Base-by-base conservation (phyloP, 2,888 invertebrate genomes). In the Idaea biselata region DNA sequence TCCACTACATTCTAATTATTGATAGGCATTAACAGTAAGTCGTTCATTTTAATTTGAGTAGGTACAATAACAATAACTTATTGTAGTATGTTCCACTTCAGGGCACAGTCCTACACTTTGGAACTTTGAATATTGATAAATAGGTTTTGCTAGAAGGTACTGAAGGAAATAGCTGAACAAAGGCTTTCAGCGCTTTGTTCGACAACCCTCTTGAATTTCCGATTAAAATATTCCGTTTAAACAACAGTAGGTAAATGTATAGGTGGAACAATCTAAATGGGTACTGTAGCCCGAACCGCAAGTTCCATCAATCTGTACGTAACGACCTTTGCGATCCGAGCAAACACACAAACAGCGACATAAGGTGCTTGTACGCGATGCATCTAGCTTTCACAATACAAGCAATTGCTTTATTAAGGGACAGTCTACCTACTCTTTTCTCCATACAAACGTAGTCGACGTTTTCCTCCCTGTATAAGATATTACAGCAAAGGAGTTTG, bases 261-360 rank as follows among this genome's bases (percentile, higher is more conserved):
- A 56, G 18, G 56, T 18, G 18, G 4, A 56, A 56, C 56, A 18
- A 56, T 56, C 56, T 56, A 56, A 56, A 56, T 56, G 56, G 55
- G 18, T 56, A 18, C 56, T 17, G 56, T 56, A 56, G 14, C 56
- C 18, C 4, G 14, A 58, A 58, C 63, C 58, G 60, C 66, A 60
- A 63, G 63, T 67, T 65, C 63, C 61, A 70, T 67, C 70, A 70
- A 68, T 70, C 70, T 65, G 55, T 59, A 32, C 55, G 57, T 67
- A 67, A 66, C 67, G 63, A 58, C 66, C 64, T 59, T 68, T 68
- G 63, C 64, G 63, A 70, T 67, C 65, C 64, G 66, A 66, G 64
- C 33, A 44, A 60, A 63, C 60, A 58, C 14, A 53, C 59, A 59
- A 59, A 61, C 25, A 44, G 11, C 44, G 44, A 11, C 44, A 44